Percentiles rank a stretch among this genome's conserved stretches.
These are phyloP conservation scores for Phyto melanocephala DNA, from an alignment of 2,888 invertebrate genomes.

Conservation along the genomic window DNA sequence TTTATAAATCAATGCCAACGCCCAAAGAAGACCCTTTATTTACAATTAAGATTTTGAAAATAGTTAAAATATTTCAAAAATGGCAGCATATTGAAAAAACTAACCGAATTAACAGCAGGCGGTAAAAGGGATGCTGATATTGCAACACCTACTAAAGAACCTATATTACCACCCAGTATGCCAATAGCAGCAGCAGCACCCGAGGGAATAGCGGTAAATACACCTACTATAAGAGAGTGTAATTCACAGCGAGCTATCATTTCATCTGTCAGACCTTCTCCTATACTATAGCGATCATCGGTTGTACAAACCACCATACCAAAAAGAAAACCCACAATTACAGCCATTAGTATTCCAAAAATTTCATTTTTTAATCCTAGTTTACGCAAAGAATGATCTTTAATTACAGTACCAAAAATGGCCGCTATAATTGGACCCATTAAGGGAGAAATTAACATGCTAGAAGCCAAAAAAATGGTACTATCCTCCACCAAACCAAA, in stretches of 20 bases:
- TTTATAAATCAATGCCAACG: constrained; percentile 81
- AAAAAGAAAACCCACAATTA: constrained; percentile 84
- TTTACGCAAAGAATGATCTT: constrained; percentile 82
- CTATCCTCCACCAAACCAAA: constrained; percentile 87
- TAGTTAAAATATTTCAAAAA: background rate
- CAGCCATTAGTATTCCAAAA: constrained; percentile 83
- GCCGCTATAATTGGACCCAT: constrained; percentile 90
- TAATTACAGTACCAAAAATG: constrained; percentile 86
- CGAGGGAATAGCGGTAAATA: constrained; percentile 87
- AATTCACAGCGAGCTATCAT: constrained; percentile 84
- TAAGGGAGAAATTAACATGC: constrained; percentile 89
- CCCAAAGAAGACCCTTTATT: constrained; percentile 85
- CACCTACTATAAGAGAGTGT: constrained; percentile 85
- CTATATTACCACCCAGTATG: constrained; percentile 87
- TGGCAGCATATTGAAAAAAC: background rate
- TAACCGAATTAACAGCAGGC: constrained; percentile 88
- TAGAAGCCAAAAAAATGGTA: constrained; percentile 86
- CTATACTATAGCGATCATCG: constrained; percentile 81
- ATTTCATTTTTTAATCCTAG: constrained; percentile 85
- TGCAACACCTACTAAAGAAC: constrained; percentile 89
- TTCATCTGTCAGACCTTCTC: constrained; percentile 84
- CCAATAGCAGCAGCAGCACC: constrained; percentile 89
- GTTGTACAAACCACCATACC: constrained; percentile 82
- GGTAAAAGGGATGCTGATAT: constrained; percentile 89
- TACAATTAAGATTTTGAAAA: constrained; percentile 68